These are phyloP conservation scores for Chalcis sispes DNA, from an alignment of 2,888 invertebrate genomes.

Conservation along the genomic window DNA sequence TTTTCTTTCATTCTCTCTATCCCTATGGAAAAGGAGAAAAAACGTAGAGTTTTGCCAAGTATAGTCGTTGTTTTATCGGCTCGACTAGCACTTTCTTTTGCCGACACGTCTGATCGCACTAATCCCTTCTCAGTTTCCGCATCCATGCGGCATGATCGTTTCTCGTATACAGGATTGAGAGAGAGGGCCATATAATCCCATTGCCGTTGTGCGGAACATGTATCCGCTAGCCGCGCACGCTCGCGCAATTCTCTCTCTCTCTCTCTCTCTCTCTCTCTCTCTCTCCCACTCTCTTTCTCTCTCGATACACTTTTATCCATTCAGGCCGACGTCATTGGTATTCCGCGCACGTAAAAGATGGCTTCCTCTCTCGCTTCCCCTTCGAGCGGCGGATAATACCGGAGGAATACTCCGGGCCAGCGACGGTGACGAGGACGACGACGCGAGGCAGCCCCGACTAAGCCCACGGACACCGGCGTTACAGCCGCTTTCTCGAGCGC, in stretches of 20 bases:
- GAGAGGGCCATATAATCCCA: slow-evolving; percentile 52
- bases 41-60: too few species aligned
- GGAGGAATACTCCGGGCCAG: slow-evolving; percentile 54
- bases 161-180: background rate
- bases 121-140: slow-evolving; percentile 44
- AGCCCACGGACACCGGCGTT: too few species aligned
- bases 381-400: slow-evolving; percentile 65
- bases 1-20: too few species aligned
- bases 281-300: slow-evolving; percentile 66
- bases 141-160: slow-evolving; percentile 41
- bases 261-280: slow-evolving; percentile 64
- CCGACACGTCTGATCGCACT: slow-evolving; percentile 44
- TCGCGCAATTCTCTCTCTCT: slow-evolving; percentile 57
- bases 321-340: slow-evolving; percentile 61
- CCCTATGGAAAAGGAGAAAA: too few species aligned
- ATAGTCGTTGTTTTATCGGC: background rate
- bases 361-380: slow-evolving; percentile 59
- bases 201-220: slow-evolving; percentile 53
- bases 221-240: slow-evolving; percentile 57
- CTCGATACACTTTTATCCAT: slow-evolving; percentile 54
- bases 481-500: slow-evolving; percentile 20
- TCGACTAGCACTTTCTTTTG: background rate
- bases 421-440: background rate
- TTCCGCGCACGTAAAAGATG: slow-evolving; percentile 67
- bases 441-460: slow-evolving; percentile 7